Percentiles rank a stretch among this genome's conserved stretches.
phyloP scores from a whole-genome alignment of 2,113 vertebrate species.

The Tor tambroides region DNA sequence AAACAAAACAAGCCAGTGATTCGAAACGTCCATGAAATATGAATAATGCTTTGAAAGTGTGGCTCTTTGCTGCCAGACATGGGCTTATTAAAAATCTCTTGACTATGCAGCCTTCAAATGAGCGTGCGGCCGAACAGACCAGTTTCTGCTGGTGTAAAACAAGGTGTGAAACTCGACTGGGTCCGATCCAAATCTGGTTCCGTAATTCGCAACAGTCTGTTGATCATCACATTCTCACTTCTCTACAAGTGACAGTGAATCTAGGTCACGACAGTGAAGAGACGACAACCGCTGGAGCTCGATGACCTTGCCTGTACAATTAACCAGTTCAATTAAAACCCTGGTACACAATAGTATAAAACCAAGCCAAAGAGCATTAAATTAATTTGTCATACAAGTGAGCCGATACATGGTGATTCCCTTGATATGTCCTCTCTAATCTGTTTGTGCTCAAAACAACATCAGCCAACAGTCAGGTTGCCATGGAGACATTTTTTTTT shows the following conservation, averaged over 20 bases:
- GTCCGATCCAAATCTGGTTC: not conserved
- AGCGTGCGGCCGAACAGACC: not conserved
- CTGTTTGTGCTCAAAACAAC: conserved; percentile 51
- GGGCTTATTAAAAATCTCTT: conserved; percentile 25
- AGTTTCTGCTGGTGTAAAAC: conserved; percentile 14
- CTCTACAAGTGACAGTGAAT: conserved; percentile 9
- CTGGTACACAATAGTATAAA: not conserved
- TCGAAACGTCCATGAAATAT: conserved; percentile 40
- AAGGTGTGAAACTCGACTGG: not conserved
- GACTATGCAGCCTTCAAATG: conserved; percentile 10
- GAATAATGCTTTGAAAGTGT: conserved; percentile 44
- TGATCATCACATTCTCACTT: conserved; percentile 32
- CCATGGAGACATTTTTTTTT: conserved; percentile 64
- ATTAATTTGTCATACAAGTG: conserved; percentile 8
- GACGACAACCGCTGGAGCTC: not conserved
- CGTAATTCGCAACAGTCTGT: not conserved
- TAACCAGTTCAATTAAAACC: not conserved
- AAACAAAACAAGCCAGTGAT: conserved; percentile 29
- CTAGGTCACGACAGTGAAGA: conserved; percentile 21
- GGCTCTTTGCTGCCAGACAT: conserved; percentile 25
- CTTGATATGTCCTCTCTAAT: conserved; percentile 23
- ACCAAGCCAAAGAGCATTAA: not conserved
- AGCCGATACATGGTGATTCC: conserved; percentile 31
- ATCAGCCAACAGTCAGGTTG: conserved; percentile 46
- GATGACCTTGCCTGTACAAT: conserved; percentile 11